These are phyloP conservation scores for Parnassius orleans DNA, from an alignment of 2,888 invertebrate genomes.

Conservation along the genomic window DNA sequence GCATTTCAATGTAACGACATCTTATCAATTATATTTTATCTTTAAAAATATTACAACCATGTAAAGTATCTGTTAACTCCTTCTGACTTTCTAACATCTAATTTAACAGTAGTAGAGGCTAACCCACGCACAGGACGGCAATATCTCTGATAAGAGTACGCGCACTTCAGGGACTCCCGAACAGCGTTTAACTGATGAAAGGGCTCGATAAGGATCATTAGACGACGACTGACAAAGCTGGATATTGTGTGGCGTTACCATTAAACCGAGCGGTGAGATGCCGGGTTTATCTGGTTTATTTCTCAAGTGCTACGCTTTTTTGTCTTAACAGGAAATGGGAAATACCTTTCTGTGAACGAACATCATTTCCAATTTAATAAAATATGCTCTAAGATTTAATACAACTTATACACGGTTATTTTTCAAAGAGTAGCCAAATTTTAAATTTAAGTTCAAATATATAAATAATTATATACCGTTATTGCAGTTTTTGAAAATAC, in stretches of 20 bases:
- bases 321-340: slow-evolving; percentile 6
- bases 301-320: slow-evolving; percentile 10
- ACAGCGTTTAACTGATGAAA: slow-evolving; percentile 24
- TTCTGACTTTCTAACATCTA: slow-evolving; percentile 15
- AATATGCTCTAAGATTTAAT: too few species aligned
- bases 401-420: too few species aligned
- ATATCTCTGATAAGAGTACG: slow-evolving; percentile 19
- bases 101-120: slow-evolving; percentile 17
- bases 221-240: slow-evolving; percentile 16
- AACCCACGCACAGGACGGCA: slow-evolving; percentile 10
- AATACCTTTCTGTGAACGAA: not conserved
- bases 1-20: too few species aligned
- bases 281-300: not conserved
- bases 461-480: too few species aligned
- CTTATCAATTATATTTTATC: too few species aligned
- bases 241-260: slow-evolving; percentile 11
- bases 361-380: slow-evolving; percentile 9
- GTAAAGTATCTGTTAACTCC: slow-evolving; percentile 18
- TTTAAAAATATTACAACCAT: too few species aligned
- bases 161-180: slow-evolving; percentile 15
- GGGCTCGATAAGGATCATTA: slow-evolving; percentile 26
- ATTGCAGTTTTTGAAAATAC: too few species aligned
- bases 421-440: too few species aligned
- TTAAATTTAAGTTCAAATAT: too few species aligned
- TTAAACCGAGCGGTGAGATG: slow-evolving; percentile 13